Conservation (phyloP, 92 coral and sea anemone species). For the Nematostella vectensis region DNA sequence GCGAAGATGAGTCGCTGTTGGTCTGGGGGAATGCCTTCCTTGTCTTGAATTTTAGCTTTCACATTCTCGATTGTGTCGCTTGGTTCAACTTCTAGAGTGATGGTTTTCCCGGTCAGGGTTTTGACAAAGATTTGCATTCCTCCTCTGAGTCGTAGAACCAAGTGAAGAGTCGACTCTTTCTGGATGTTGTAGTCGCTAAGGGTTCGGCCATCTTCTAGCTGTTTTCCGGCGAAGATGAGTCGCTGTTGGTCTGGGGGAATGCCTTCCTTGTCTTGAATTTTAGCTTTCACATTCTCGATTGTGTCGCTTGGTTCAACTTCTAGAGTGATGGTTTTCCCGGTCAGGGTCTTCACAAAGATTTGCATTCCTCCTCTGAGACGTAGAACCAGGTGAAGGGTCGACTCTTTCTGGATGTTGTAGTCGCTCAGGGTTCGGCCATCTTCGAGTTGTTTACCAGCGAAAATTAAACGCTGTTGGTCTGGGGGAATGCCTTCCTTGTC, state of each 20-base stretch:
- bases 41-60: slow-evolving; percentile 70
- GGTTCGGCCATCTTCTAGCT: slow-evolving; percentile 78
- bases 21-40: slow-evolving; percentile 84
- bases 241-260: slow-evolving; percentile 83
- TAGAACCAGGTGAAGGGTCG: slow-evolving; percentile 53
- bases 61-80: slow-evolving; percentile 79
- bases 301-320: slow-evolving; percentile 86
- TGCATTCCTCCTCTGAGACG: slow-evolving; percentile 81
- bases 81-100: slow-evolving; percentile 61
- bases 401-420: slow-evolving; percentile 84
- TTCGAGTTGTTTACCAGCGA: slow-evolving; percentile 71
- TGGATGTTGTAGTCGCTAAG: slow-evolving; percentile 81
- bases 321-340: slow-evolving; percentile 75
- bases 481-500: slow-evolving; percentile 88
- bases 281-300: slow-evolving; percentile 72
- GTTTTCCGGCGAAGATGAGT: slow-evolving; percentile 72
- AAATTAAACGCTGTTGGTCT: slow-evolving; percentile 69
- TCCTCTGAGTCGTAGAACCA: slow-evolving; percentile 69
- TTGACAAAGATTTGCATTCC: slow-evolving; percentile 82
- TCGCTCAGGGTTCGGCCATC: slow-evolving; percentile 80
- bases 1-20: slow-evolving; percentile 70
- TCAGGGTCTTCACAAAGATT: slow-evolving; percentile 71
- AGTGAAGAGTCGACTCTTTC: slow-evolving; percentile 73
- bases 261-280: slow-evolving; percentile 80
- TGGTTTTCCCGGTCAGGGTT: slow-evolving; percentile 69